Evolutionary conservation across 2,113 vertebrate genomes (phyloP).

Genomic region (Empidonax traillii): DNA sequence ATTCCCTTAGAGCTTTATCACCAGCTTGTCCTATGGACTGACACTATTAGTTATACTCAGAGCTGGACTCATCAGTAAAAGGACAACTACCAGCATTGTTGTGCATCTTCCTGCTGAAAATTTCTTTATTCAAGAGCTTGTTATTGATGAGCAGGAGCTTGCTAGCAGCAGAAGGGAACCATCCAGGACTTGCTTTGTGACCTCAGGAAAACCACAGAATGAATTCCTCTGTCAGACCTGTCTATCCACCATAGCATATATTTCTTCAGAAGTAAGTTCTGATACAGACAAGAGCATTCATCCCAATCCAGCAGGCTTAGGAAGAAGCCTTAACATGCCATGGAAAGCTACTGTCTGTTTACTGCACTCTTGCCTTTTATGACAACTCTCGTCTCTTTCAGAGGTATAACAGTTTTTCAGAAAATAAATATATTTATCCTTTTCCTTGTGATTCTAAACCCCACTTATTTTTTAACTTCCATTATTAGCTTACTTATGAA

Average conservation of each 20-base stretch:
- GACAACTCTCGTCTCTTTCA: neutral
- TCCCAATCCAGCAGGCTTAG: neutral
- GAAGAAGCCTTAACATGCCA: neutral
- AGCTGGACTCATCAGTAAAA: neutral
- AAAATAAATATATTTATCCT: neutral
- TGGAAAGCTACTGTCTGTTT: neutral
- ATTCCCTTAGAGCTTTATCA: neutral
- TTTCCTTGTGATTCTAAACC: neutral
- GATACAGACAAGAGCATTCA: neutral
- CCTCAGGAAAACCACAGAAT: neutral
- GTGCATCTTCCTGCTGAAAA: neutral
- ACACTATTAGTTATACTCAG: neutral
- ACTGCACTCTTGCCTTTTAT: neutral
- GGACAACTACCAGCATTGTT: neutral
- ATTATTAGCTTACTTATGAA: neutral
- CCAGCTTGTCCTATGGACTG: neutral
- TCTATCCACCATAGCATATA: neutral
- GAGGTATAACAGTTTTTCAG: neutral
- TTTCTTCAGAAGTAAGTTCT: neutral
- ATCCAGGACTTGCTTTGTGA: neutral
- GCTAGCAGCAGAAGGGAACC: neutral
- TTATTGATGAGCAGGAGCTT: neutral
- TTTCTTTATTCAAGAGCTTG: neutral
- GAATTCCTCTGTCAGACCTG: neutral
- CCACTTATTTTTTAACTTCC: neutral